phyloP scores from a whole-genome alignment of 2,888 invertebrate genomes.

The Eulithis prunata region DNA sequence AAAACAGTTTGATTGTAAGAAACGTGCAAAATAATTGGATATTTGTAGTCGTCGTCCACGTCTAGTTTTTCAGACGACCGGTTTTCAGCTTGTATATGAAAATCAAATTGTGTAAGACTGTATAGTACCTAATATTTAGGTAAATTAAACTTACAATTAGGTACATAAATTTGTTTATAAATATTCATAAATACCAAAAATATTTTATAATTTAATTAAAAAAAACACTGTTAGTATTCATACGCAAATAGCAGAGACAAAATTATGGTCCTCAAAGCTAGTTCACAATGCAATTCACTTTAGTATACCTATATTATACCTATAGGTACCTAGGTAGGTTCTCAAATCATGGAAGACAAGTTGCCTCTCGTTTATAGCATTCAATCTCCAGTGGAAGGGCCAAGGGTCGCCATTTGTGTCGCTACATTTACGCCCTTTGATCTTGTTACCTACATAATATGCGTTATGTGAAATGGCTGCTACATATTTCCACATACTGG shows the following conservation, averaged over 20 bases:
- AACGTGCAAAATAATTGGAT: conserved; percentile 6
- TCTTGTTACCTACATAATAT: conserved; percentile 8
- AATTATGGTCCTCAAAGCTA: neutral
- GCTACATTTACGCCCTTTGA: conserved; percentile 22
- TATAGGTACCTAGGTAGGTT: conserved; percentile 7
- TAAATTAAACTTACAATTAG: no score
- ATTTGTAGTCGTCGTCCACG: neutral
- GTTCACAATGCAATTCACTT: conserved; percentile 6
- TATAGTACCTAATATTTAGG: no score
- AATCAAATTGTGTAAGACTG: neutral
- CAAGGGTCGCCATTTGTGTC: conserved; percentile 33
- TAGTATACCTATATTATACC: no score
- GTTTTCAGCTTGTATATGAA: no score
- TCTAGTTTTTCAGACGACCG: no score
- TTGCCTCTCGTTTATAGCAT: conserved; percentile 28
- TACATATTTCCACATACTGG: neutral
- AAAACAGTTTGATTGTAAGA: conserved; percentile 16
- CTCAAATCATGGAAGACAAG: conserved; percentile 26
- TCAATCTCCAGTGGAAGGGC: conserved; percentile 28
- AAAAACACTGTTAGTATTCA: neutral
- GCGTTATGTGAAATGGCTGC: neutral
- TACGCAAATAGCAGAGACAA: neutral
- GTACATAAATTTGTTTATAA: no score
- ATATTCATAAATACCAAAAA: neutral
- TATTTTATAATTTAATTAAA: neutral